A percentile compares a stretch with the other conserved stretches of the same genome.
Conservation (phyloP, 2,888 invertebrate species). For the Pandemis cinnamomeana region DNA sequence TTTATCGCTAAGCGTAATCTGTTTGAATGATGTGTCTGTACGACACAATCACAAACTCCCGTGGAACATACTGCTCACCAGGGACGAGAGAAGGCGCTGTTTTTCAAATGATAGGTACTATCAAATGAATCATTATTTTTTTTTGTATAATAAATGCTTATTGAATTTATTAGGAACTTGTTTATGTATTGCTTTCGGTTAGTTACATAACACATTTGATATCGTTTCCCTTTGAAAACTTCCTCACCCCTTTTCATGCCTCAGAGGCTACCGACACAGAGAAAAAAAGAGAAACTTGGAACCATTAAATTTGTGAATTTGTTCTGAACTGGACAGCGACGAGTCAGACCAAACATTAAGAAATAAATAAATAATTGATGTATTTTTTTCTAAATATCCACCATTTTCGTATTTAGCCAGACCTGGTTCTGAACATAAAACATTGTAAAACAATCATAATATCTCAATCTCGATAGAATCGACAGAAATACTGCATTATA, state of each 20-base stretch:
- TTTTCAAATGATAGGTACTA: too few relatives aligned
- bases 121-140: too few relatives aligned
- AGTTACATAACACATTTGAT: not conserved
- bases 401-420: not conserved
- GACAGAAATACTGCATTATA: slow-evolving; percentile 49
- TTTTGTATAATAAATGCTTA: too few relatives aligned
- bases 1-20: too few relatives aligned
- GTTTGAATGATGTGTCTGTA: too few relatives aligned
- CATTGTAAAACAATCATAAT: slow-evolving; percentile 20
- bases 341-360: not conserved
- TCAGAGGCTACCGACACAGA: not conserved
- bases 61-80: too few relatives aligned
- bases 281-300: not conserved
- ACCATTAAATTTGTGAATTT: not conserved
- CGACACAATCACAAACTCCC: too few relatives aligned
- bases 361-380: not conserved
- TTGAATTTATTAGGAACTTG: not conserved
- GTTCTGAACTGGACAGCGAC: not conserved
- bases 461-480: slow-evolving; percentile 30
- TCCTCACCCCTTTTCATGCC: not conserved
- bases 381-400: not conserved
- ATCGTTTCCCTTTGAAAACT: not conserved
- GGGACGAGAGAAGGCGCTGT: too few relatives aligned
- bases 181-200: slow-evolving; percentile 3
- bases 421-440: not conserved